Evolutionary conservation across 1,140 invertebrate species (phyloP).

Genomic region (Globodera rostochiensis): DNA sequence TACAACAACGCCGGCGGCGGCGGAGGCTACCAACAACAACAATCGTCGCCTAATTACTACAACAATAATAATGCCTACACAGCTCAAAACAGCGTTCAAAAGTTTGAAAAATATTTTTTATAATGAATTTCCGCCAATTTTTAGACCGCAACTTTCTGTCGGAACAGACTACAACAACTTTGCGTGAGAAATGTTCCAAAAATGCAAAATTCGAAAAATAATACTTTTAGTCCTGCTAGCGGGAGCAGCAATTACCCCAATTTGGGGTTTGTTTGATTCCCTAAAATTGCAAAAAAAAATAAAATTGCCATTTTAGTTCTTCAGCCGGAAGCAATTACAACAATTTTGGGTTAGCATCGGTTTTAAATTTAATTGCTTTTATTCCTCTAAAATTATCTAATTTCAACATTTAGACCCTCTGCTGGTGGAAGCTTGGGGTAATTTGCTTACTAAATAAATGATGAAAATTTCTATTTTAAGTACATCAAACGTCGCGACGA

Average conservation of each 20-base stretch:
- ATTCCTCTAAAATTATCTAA: no score
- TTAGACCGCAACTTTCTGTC: background rate
- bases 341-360: background rate
- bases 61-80: background rate
- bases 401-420: no score
- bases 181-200: background rate
- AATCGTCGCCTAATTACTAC: background rate
- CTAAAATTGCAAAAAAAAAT: background rate
- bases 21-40: background rate
- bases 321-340: background rate
- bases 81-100: background rate
- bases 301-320: background rate
- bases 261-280: no score
- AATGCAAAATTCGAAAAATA: background rate
- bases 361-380: no score
- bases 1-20: background rate
- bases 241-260: background rate
- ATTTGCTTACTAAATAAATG: no score
- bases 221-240: background rate
- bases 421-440: no score
- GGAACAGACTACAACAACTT: background rate
- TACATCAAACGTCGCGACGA: background rate
- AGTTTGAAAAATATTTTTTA: background rate
- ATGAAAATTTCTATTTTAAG: no score
- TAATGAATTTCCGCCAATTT: background rate